phyloP scores from a whole-genome alignment of 2,113 vertebrate genomes.

The Gymnorhina tibicen region DNA sequence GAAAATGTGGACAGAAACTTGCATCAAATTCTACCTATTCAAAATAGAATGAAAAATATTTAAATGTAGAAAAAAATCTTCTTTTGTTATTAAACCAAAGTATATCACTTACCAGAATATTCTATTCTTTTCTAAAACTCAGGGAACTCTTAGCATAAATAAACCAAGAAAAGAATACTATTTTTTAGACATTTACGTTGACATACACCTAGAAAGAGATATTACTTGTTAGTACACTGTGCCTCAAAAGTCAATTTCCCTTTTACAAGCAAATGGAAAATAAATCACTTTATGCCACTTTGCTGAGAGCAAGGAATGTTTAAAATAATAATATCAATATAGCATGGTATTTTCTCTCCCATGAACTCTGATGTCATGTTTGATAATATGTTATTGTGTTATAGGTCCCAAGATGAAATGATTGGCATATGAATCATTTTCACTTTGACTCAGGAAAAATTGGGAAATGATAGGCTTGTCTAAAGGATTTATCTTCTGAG shows the following conservation, averaged over 20 bases:
- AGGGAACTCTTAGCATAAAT: background rate
- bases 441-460: background rate
- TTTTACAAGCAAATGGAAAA: slow-evolving; percentile 34
- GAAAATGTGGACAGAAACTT: background rate
- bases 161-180: background rate
- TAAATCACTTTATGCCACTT: slow-evolving; percentile 28
- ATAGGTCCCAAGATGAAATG: background rate
- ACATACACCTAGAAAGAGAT: background rate
- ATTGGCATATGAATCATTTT: background rate
- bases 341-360: background rate
- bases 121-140: background rate
- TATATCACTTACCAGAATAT: background rate
- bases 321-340: slow-evolving; percentile 13
- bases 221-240: background rate
- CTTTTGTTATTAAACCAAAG: background rate
- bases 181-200: background rate
- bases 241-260: slow-evolving; percentile 20
- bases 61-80: background rate
- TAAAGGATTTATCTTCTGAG: background rate
- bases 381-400: background rate
- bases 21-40: background rate
- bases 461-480: background rate
- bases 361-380: slow-evolving; percentile 4
- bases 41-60: background rate
- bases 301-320: slow-evolving; percentile 8